These are phyloP conservation scores for Aleiodes testaceus DNA, from an alignment of 2,888 invertebrate species.

Conservation along the genomic window DNA sequence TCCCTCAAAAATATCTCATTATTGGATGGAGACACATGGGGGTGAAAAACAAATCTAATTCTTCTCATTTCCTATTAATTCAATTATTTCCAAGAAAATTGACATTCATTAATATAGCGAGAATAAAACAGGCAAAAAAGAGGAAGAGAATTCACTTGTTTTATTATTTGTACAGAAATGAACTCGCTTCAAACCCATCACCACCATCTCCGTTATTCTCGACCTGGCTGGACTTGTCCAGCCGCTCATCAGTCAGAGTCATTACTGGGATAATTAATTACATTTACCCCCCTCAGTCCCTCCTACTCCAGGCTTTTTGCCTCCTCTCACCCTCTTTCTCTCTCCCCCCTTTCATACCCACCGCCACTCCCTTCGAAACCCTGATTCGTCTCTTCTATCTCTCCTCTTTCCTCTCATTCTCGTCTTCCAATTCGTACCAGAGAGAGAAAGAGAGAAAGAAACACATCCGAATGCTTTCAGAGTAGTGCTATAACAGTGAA, in stretches of 20 bases:
- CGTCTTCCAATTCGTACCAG: slow-evolving; percentile 47
- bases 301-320: slow-evolving; percentile 31
- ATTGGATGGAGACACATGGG: too few species aligned
- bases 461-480: slow-evolving; percentile 3
- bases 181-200: slow-evolving; percentile 63
- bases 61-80: too few species aligned
- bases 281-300: slow-evolving; percentile 74
- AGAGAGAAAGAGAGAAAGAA: not conserved
- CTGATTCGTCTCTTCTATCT: slow-evolving; percentile 37
- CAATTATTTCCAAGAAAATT: not conserved
- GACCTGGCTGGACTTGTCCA: slow-evolving; percentile 72
- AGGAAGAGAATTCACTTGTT: not conserved
- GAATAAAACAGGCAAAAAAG: not conserved
- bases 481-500: slow-evolving; percentile 53
- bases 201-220: slow-evolving; percentile 68
- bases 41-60: too few species aligned
- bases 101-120: not conserved
- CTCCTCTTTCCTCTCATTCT: slow-evolving; percentile 47
- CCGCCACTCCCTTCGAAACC: slow-evolving; percentile 51
- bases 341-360: slow-evolving; percentile 46
- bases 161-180: slow-evolving; percentile 33
- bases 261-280: slow-evolving; percentile 80
- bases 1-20: too few species aligned
- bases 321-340: slow-evolving; percentile 36
- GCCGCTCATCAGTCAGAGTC: slow-evolving; percentile 79